Percentiles rank a stretch among this genome's conserved stretches.
Conservation (phyloP, 2,797 vertebrate genomes). For the Rhinophrynus dorsalis region DNA sequence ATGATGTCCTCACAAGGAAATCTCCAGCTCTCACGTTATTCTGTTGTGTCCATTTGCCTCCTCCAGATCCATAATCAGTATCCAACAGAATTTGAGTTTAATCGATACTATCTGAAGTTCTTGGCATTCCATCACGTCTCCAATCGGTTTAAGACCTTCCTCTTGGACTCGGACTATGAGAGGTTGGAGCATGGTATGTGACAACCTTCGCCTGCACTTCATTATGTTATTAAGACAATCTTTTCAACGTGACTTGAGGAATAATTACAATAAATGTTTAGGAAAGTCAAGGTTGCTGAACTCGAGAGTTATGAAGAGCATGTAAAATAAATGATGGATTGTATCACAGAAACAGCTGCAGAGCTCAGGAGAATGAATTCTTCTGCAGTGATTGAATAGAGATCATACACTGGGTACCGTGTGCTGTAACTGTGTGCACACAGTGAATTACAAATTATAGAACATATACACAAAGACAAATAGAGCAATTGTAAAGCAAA, state of each 20-base stretch:
- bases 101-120: conserved; percentile 97
- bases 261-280: conserved; percentile 25
- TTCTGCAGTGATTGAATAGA: not conserved
- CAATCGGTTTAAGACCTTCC: conserved; percentile 97
- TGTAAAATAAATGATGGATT: not conserved
- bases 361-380: not conserved
- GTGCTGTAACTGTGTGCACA: not conserved
- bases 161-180: conserved; percentile 97
- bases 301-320: conserved; percentile 18
- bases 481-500: too few species aligned
- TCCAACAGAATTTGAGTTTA: conserved; percentile 97
- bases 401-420: not conserved
- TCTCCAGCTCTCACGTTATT: not conserved
- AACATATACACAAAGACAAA: too few species aligned
- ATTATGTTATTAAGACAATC: not conserved
- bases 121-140: conserved; percentile 96
- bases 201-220: not conserved
- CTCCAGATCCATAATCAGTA: conserved; percentile 89
- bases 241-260: not conserved
- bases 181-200: conserved; percentile 92
- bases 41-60: conserved; percentile 42
- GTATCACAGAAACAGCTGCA: not conserved
- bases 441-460: too few species aligned
- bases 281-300: conserved; percentile 22
- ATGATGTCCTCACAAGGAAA: not conserved